phyloP scores from a whole-genome alignment of 2,797 vertebrate genomes.

The Pseudomugil gertrudae region DNA sequence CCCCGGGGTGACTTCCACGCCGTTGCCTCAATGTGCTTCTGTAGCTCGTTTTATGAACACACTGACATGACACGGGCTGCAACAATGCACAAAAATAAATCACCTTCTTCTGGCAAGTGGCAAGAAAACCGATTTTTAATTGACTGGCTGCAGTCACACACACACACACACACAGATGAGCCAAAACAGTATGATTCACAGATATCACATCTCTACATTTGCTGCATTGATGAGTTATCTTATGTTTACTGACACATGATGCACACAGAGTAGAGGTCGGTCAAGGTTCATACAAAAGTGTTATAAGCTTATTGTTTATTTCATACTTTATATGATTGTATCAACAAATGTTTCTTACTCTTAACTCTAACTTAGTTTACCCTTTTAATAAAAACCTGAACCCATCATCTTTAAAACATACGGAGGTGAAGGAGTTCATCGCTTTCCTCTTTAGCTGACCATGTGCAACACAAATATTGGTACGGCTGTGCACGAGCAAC shows the following conservation, averaged over 20 bases:
- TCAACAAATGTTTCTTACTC: background rate
- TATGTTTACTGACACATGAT: background rate
- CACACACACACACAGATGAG: constrained; percentile 18
- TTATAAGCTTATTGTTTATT: too few species aligned
- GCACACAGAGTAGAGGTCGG: background rate
- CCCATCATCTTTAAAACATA: background rate
- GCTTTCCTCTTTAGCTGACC: background rate
- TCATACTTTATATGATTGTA: too few species aligned
- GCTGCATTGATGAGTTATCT: background rate
- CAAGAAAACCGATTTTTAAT: constrained; percentile 54
- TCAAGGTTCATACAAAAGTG: background rate
- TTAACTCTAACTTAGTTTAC: background rate
- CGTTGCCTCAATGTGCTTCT: constrained; percentile 38
- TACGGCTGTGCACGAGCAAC: background rate
- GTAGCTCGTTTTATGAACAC: background rate
- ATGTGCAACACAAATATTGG: background rate
- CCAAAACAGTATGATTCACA: constrained; percentile 19
- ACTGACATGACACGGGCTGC: constrained; percentile 34
- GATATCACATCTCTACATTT: background rate
- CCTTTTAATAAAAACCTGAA: too few species aligned
- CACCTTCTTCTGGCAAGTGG: constrained; percentile 41
- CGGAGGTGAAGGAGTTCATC: background rate
- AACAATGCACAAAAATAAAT: constrained; percentile 36
- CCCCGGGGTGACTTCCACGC: constrained; percentile 49
- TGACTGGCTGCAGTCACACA: constrained; percentile 43